These are phyloP conservation scores for Helarctos malayanus DNA, from an alignment of 2,797 vertebrate species.

Conservation along the genomic window DNA sequence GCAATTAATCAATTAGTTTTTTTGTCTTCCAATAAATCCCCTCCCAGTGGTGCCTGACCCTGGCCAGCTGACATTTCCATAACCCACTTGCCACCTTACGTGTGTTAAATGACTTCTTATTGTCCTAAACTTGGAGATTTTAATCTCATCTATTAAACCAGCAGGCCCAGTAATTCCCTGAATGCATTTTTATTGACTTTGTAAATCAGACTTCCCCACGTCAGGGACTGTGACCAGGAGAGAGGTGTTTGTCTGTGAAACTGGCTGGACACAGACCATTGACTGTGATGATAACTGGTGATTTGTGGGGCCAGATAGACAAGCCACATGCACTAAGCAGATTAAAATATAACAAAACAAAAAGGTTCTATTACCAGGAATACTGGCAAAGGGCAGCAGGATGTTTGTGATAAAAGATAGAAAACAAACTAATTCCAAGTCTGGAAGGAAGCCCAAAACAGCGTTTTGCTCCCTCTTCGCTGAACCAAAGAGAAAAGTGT, in stretches of 20 bases:
- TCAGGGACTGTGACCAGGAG: constrained; percentile 87
- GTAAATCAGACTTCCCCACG: constrained; percentile 91
- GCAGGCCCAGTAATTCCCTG: constrained; percentile 87
- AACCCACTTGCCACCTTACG: constrained; percentile 81
- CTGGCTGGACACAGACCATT: constrained; percentile 92
- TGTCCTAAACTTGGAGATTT: constrained; percentile 87
- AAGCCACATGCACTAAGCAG: constrained; percentile 84
- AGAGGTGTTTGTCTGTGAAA: constrained; percentile 92
- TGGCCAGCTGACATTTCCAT: constrained; percentile 83
- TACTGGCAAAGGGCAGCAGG: constrained; percentile 48
- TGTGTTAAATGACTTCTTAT: constrained; percentile 85
- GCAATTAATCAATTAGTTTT: constrained; percentile 84
- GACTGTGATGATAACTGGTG: constrained; percentile 89
- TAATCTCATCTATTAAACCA: constrained; percentile 90
- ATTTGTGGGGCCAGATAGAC: constrained; percentile 89
- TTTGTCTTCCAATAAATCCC: constrained; percentile 78
- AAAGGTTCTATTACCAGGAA: constrained; percentile 77
- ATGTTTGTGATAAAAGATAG: constrained; percentile 71
- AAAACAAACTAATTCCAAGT: constrained; percentile 74
- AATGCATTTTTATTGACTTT: constrained; percentile 91
- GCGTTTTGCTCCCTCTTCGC: not conserved
- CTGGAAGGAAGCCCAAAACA: constrained; percentile 60
- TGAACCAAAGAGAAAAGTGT: not conserved
- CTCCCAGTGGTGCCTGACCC: constrained; percentile 62
- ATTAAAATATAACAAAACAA: constrained; percentile 86